A percentile compares a stretch with the other conserved stretches of the same genome.
Evolutionary conservation across 2,113 vertebrate genomes (phyloP).

Genomic region (Erinaceus europaeus): DNA sequence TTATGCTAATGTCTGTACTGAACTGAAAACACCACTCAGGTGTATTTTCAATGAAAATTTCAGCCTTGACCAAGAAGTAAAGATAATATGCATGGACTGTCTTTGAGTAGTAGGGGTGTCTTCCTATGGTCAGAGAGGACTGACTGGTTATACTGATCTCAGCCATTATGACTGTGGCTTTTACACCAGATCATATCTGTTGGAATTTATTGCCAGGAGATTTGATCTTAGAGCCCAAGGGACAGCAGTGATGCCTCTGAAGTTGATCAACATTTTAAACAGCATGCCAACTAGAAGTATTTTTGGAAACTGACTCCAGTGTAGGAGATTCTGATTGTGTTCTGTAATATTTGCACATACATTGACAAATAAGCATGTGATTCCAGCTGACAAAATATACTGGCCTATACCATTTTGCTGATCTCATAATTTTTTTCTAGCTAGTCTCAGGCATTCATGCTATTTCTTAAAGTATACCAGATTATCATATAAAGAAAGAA

Average conservation of each 20-base stretch:
- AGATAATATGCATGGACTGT: rapidly evolving
- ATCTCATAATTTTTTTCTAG: rapidly evolving
- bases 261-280: neutral
- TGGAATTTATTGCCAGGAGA: too few relatives aligned
- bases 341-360: rapidly evolving
- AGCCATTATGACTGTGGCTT: rapidly evolving
- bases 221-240: too few relatives aligned
- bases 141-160: too few relatives aligned
- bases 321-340: rapidly evolving
- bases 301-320: neutral
- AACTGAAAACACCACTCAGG: too few relatives aligned
- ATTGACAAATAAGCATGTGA: too few relatives aligned
- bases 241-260: rapidly evolving
- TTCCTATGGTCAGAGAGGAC: rapidly evolving
- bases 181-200: neutral
- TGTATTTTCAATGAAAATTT: too few relatives aligned
- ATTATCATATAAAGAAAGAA: neutral
- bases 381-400: rapidly evolving
- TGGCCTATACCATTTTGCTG: rapidly evolving
- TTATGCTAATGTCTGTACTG: too few relatives aligned
- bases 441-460: rapidly evolving
- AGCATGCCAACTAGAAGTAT: neutral
- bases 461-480: neutral
- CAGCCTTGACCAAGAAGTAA: neutral
- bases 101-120: neutral